Percentiles rank a stretch among this genome's conserved stretches.
phyloP scores from a whole-genome alignment of 2,888 invertebrate genomes.

The Eurois occulta region DNA sequence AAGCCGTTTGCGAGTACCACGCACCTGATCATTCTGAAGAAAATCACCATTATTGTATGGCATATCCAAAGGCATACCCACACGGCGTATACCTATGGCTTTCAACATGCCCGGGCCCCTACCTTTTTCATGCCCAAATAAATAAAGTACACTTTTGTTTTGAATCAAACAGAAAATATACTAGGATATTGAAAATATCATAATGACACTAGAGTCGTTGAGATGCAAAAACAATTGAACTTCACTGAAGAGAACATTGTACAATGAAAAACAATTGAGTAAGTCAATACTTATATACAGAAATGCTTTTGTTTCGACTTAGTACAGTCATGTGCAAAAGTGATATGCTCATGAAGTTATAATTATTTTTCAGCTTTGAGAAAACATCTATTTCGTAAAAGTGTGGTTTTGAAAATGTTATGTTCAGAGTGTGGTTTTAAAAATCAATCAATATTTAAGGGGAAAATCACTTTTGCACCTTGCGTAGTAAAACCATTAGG shows the following conservation, averaged over 20 bases:
- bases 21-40: not conserved
- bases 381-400: not conserved
- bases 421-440: not conserved
- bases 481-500: no score
- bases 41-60: not conserved
- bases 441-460: not conserved
- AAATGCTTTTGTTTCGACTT: constrained; percentile 30
- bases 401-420: not conserved
- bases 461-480: not conserved
- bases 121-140: not conserved
- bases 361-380: not conserved
- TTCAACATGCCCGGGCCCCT: not conserved
- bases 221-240: constrained; percentile 37
- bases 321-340: not conserved
- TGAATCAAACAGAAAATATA: constrained; percentile 6
- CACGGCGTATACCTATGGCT: not conserved
- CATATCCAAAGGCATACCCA: not conserved
- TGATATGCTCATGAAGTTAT: not conserved
- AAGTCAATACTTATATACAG: not conserved
- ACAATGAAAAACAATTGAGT: constrained; percentile 19
- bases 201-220: constrained; percentile 21
- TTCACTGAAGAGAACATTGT: constrained; percentile 19
- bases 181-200: constrained; percentile 29
- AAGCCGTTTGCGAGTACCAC: not conserved
- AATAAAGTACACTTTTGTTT: constrained; percentile 2